Conservation (phyloP, 1,140 invertebrate species). For the Drosophila pruinosa region DNA sequence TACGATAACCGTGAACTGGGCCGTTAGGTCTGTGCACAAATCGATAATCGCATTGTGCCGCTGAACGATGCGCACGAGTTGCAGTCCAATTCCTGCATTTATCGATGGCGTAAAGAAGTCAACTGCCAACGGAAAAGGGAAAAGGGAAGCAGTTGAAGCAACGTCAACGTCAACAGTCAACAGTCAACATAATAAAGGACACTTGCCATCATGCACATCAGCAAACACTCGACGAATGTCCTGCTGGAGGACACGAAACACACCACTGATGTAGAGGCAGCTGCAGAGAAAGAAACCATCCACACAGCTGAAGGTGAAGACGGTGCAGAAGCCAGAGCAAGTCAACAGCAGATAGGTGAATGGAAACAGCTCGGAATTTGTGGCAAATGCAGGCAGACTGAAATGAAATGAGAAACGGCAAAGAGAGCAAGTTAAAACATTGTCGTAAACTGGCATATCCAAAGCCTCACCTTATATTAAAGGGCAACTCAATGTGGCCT, state of each 20-base stretch:
- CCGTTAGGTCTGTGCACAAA: slow-evolving; percentile 70
- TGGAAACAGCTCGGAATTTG: slow-evolving; percentile 45
- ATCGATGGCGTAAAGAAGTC: slow-evolving; percentile 37
- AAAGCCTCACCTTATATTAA: slow-evolving; percentile 61
- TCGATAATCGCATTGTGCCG: slow-evolving; percentile 81
- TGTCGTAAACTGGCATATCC: no score
- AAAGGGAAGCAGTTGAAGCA: not conserved
- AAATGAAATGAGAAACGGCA: no score
- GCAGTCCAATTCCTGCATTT: slow-evolving; percentile 44
- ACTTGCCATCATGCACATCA: slow-evolving; percentile 60
- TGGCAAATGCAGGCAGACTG: slow-evolving; percentile 57
- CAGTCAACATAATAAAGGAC: not conserved
- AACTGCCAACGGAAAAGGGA: slow-evolving; percentile 31
- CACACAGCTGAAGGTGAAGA: slow-evolving; percentile 67
- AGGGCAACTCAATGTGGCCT: slow-evolving; percentile 50
- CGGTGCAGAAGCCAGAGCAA: slow-evolving; percentile 68
- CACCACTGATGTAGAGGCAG: slow-evolving; percentile 69
- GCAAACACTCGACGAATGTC: slow-evolving; percentile 64
- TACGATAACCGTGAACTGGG: slow-evolving; percentile 73
- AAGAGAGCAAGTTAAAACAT: not conserved
- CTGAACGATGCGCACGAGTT: slow-evolving; percentile 48
- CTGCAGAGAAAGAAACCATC: slow-evolving; percentile 77
- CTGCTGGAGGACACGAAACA: slow-evolving; percentile 69
- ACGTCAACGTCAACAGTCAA: not conserved
- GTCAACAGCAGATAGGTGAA: slow-evolving; percentile 63